Evolutionary conservation across 2,113 vertebrate species (phyloP).

Genomic region (Etheostoma spectabile): DNA sequence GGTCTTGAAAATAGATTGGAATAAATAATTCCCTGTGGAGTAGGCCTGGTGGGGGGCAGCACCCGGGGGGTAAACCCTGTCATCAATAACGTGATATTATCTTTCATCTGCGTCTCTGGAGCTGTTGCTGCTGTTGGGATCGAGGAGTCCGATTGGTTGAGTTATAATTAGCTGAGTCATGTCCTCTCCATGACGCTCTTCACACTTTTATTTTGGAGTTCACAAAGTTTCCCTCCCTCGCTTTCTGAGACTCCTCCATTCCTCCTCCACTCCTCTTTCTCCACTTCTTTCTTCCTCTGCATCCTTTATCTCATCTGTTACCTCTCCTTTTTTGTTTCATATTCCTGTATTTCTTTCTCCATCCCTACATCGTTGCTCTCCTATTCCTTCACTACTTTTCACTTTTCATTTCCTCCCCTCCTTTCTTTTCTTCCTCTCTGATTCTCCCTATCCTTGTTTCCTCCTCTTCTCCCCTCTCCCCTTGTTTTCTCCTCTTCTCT

Average conservation of each 20-base stretch:
- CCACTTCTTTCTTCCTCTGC: background rate
- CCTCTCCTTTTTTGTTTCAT: rapidly evolving
- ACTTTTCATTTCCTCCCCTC: background rate
- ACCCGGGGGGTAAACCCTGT: too few species aligned
- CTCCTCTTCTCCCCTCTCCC: background rate
- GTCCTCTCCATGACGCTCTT: background rate
- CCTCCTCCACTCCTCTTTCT: conserved; percentile 4
- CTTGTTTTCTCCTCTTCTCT: background rate
- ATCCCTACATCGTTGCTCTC: background rate
- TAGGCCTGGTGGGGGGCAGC: too few species aligned
- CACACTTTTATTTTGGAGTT: conserved; percentile 32
- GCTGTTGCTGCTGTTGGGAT: background rate
- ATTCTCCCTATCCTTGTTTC: background rate
- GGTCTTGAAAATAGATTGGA: too few species aligned
- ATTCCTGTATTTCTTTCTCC: background rate
- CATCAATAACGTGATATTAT: background rate
- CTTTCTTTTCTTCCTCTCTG: background rate
- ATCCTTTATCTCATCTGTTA: background rate
- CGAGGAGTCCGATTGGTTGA: background rate
- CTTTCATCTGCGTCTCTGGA: background rate
- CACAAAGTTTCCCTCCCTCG: background rate
- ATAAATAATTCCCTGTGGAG: too few species aligned
- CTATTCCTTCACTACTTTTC: background rate
- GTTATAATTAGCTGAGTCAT: background rate
- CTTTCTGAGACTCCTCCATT: background rate